These are phyloP conservation scores for Phragmatobia fuliginosa DNA, from an alignment of 2,888 invertebrate genomes.

Conservation along the genomic window DNA sequence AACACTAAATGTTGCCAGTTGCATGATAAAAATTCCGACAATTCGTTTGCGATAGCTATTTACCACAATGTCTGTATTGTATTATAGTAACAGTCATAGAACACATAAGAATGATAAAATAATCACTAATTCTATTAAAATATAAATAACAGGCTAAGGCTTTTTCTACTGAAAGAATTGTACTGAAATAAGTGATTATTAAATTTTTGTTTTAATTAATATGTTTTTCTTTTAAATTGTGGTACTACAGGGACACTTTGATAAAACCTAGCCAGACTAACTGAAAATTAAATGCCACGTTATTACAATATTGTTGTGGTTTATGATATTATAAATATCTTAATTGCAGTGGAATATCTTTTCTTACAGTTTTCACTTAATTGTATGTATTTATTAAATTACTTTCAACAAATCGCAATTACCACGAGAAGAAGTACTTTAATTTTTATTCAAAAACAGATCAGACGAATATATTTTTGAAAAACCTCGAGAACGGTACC, in stretches of 20 bases:
- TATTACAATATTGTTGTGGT: conserved; percentile 1
- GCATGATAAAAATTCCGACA: neutral
- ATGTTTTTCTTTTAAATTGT: neutral
- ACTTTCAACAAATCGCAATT: too few relatives aligned
- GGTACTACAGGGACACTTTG: neutral
- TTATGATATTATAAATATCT: neutral
- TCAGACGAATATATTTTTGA: too few relatives aligned
- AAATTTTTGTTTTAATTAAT: neutral
- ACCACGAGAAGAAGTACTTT: too few relatives aligned
- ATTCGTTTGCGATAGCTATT: neutral
- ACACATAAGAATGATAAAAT: neutral
- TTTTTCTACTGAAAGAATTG: neutral
- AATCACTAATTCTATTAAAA: neutral
- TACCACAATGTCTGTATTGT: neutral
- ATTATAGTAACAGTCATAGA: neutral
- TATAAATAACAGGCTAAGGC: neutral
- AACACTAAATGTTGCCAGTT: neutral
- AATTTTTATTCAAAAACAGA: too few relatives aligned
- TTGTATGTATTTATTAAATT: too few relatives aligned
- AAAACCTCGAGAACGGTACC: too few relatives aligned
- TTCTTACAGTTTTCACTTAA: too few relatives aligned
- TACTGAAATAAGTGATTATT: too few relatives aligned
- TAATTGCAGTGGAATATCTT: neutral
- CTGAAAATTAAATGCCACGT: conserved; percentile 6
- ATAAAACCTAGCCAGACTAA: neutral